Base-by-base conservation (phyloP, 2,113 vertebrate species). In the Neodon shergylaensis region DNA sequence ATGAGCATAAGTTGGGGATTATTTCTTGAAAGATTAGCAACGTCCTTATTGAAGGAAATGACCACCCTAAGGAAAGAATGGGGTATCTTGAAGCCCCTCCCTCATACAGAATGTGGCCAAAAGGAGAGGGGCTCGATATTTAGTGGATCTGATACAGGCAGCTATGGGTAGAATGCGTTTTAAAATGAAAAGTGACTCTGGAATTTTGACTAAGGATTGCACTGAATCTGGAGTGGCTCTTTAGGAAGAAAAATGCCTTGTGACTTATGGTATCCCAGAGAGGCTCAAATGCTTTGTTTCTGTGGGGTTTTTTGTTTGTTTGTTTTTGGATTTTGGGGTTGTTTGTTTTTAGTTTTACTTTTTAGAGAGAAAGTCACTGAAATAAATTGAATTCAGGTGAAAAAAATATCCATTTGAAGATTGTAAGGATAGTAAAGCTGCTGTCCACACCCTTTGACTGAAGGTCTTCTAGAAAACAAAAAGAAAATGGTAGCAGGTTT, bases 341-440 rank as follows among this genome's bases (percentile, higher is more conserved):
- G 52, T 54, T 91, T 91, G 90, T 89, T 81, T 24, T 63, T 76
- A 86, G 8, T 63, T 33, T 82, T 72, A 33, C 2, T 81, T 93
- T 82, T 4, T 44, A 13, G 42, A 33, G 26, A 54, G 16, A 47
- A 7, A 47, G 42, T 28, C 58, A 52, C n/a, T 86, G 24, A 92
- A 91, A 74, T 74, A 95, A 94, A 88, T 42, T 86, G 76, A 91
- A 81, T 54, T 85, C 26, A 22, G 19, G 8, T 70, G 73, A 74
- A 5, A 95, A 81, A 76, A 78, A 39, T 44, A 39, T 44, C 68
- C 13, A 49, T 63, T 65, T 81, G 93, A 24, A 81, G 65, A 16
- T 81, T 82, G 1, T 1, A 7, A 31, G 7, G 54, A 74, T 36
- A 49, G 42, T 44, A 52, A 90, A 90, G 2, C 28, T 33, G 14